Conservation (phyloP, 2,888 invertebrate genomes). For the Epiblema foenella region DNA sequence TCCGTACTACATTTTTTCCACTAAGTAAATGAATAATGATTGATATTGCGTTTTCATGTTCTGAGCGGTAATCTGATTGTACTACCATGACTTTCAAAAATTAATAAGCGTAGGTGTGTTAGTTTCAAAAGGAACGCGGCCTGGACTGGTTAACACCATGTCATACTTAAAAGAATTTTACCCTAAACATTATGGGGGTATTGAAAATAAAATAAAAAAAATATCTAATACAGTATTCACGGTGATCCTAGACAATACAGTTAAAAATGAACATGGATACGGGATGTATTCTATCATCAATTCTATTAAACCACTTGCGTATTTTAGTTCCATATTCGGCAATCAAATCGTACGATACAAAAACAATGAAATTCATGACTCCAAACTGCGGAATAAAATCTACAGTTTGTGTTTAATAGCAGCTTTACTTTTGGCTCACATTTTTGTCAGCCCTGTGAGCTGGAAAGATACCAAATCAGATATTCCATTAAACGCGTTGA, state of each 20-base stretch:
- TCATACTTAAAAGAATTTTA: conserved; percentile 31
- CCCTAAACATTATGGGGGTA: background rate
- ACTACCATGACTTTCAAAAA: conserved; percentile 26
- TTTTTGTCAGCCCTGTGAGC: conserved; percentile 53
- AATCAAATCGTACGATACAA: conserved; percentile 56
- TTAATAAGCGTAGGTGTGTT: conserved; percentile 6
- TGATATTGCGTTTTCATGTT: conserved; percentile 39
- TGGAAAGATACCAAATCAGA: conserved; percentile 60
- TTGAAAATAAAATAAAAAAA: background rate
- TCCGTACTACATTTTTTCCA: conserved; percentile 5
- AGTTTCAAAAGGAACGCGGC: background rate
- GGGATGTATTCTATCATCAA: conserved; percentile 51
- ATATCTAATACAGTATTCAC: conserved; percentile 20
- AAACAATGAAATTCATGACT: conserved; percentile 49
- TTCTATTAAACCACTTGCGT: conserved; percentile 60
- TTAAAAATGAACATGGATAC: conserved; percentile 42
- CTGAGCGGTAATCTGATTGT: conserved; percentile 28
- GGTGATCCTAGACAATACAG: conserved; percentile 26
- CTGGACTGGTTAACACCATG: conserved; percentile 37
- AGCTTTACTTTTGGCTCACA: conserved; percentile 45
- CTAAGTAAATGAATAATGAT: conserved; percentile 31
- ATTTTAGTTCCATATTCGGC: conserved; percentile 59
- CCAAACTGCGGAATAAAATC: conserved; percentile 52
- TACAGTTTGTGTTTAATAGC: conserved; percentile 55
- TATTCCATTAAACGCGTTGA: conserved; percentile 61